Evolutionary conservation across 2,113 vertebrate species (phyloP).

Genomic region (Eublepharis macularius): DNA sequence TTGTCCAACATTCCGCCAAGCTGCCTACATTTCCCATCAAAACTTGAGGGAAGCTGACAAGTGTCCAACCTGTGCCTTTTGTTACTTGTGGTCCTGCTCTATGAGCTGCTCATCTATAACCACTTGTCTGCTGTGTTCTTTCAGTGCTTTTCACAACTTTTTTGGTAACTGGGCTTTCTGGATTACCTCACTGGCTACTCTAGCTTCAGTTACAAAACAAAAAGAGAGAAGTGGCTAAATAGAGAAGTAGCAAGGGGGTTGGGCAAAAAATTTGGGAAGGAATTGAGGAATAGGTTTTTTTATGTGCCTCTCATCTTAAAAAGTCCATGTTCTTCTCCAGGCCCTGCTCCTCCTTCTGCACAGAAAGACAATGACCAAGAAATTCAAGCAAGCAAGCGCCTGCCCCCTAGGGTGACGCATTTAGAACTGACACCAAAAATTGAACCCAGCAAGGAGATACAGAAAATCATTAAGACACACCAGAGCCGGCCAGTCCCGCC

Average conservation of each 20-base stretch:
- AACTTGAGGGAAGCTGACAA: too few relatives aligned
- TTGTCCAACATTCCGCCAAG: too few relatives aligned
- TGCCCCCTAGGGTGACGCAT: background rate
- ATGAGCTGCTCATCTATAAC: background rate
- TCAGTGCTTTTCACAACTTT: background rate
- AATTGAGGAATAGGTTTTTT: background rate
- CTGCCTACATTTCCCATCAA: too few relatives aligned
- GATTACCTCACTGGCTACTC: background rate
- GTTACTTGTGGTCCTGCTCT: too few relatives aligned
- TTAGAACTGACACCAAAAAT: background rate
- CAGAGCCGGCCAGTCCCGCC: constrained; percentile 81
- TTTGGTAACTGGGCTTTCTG: background rate
- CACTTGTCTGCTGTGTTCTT: background rate
- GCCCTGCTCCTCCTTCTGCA: constrained; percentile 20
- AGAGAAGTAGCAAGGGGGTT: background rate
- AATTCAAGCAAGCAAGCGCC: background rate
- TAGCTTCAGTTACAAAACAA: background rate
- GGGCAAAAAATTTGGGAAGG: background rate
- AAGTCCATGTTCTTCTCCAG: constrained; percentile 10
- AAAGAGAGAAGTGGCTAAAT: background rate
- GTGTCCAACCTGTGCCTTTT: too few relatives aligned
- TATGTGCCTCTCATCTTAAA: background rate
- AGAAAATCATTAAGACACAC: constrained; percentile 89
- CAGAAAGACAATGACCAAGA: constrained; percentile 36
- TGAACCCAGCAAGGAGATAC: constrained; percentile 85